phyloP scores from a whole-genome alignment of 2,113 vertebrate species.

The Lepus americanus region DNA sequence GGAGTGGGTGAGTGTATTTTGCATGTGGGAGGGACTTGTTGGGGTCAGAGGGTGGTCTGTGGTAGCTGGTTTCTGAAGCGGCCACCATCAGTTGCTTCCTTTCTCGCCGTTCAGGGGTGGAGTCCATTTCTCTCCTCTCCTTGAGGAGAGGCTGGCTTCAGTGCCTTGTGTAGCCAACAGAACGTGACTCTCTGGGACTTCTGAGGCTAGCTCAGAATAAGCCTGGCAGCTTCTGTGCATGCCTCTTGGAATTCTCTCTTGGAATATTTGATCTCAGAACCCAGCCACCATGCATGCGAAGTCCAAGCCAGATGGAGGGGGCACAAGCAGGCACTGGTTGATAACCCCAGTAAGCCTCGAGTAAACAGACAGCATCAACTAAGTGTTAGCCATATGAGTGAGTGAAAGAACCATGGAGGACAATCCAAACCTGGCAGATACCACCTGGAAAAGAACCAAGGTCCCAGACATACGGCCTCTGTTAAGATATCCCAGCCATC shows the following conservation, averaged over 20 bases:
- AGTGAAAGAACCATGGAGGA: slow-evolving; percentile 28
- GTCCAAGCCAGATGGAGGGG: not conserved
- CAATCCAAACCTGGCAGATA: not conserved
- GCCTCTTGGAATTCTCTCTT: slow-evolving; percentile 31
- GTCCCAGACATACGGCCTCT: not conserved
- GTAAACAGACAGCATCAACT: not conserved
- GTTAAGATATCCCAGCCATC: slow-evolving; percentile 20
- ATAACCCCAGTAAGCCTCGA: slow-evolving; percentile 42
- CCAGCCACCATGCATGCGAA: slow-evolving; percentile 1
- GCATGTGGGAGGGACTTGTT: slow-evolving; percentile 79
- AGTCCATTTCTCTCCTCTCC: slow-evolving; percentile 50
- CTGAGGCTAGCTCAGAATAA: slow-evolving; percentile 49
- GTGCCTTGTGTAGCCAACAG: slow-evolving; percentile 49
- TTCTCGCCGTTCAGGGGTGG: slow-evolving; percentile 54
- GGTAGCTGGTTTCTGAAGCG: slow-evolving; percentile 59
- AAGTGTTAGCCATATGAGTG: slow-evolving; percentile 12
- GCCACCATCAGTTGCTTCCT: slow-evolving; percentile 35
- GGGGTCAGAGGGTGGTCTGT: slow-evolving; percentile 73
- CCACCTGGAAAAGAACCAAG: slow-evolving; percentile 20
- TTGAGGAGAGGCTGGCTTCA: slow-evolving; percentile 65
- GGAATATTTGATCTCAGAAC: slow-evolving; percentile 44
- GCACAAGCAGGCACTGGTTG: not conserved
- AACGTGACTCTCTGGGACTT: slow-evolving; percentile 49
- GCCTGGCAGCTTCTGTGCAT: slow-evolving; percentile 9
- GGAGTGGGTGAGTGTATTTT: slow-evolving; percentile 84